Evolutionary conservation across 2,888 invertebrate species (phyloP), one percentile per base, ranked within the genome.

Genomic region (Tethea ocularis): DNA sequence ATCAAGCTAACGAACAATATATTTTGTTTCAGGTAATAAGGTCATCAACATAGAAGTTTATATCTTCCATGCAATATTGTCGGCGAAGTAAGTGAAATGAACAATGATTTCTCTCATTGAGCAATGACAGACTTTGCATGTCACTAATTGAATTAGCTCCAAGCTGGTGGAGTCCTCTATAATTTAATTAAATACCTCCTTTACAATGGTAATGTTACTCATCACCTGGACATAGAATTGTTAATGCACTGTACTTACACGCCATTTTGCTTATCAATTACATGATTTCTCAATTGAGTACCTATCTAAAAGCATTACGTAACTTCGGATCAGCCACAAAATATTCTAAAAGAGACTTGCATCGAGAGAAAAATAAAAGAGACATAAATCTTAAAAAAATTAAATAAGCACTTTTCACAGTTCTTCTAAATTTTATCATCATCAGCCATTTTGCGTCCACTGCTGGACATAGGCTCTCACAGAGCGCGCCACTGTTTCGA

Each of bases 61-160:
- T 20, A 20, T 10, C 20, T 10, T 7, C 33, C 33, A 29, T 33
- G 20, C 46, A 7, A n/a, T 46, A 10, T 46, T 46, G 46, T 20
- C 46, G 20, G 46, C 15, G 20, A 7, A 46, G 46, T 46, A 46
- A 46, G 46, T 46, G 46, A 20, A 46, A 0, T 41, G 41, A n/a
- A 41, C n/a, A 17, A 1, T 46, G 20, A 46, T 46, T 46, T 20
- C 46, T 41, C n/a, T 38, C 15, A 38, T 38, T 38, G 6, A 38
- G n/a, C 46, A 46, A 46, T 46, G 46, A 46, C 46, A 46, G 46
- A 20, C 17, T 20, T 20, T 8, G 46, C 41, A 10, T 61, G 62
- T 58, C 53, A 66, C 62, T 77, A 84, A 84, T 80, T 75, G 60
- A 78, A 82, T 83, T 77, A 82, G 61, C 68, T 63, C 65, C 61